Evolutionary conservation across 2,888 invertebrate genomes (phyloP), one percentile per base, ranked within the genome.

Genomic region (Sesia bembeciformis): DNA sequence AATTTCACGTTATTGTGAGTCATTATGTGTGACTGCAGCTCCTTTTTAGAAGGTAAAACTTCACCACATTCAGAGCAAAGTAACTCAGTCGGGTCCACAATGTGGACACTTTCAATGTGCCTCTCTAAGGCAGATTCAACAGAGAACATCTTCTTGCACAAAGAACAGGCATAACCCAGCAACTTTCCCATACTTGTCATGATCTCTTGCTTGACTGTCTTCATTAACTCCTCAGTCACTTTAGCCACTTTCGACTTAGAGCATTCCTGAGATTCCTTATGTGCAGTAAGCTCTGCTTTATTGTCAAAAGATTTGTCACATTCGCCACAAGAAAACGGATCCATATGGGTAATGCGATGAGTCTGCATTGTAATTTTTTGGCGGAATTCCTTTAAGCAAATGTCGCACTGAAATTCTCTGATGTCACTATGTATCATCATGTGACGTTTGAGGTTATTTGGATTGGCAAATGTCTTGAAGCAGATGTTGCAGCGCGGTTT

Each of bases 281-380:
- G 87, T 6, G 64, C 54, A 0, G 67, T 54, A 46, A 87, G 64
- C 0, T 58, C 64, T 4, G 66, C 60, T 60, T 80, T 81, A 52
- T 68, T 77, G 38, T 77, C 75, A 60, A 88, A 90, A 0, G 74
- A 66, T 51, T 69, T 61, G 0, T 84, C 84, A 52, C 90, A 90
- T n/a, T 76, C 69, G 5, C 72, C 74, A 59, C 90, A 90, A 0
- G 74, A 67, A 53, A 78, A 76, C 0, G 81, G 79, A 53, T 85
- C 79, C 55, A 83, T 65, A 53, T 90, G 90, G 0, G 86, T 87
- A 40, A 89, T 56, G 55, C 84, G 70, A 56, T 90, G 90, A 0
- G 89, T 89, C 60, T 89, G 89, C 89, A 90, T 86, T 1, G 89
- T 86, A 7, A 86, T 87, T 65, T 88, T 90, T 53, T 90, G 90